Base-by-base conservation (phyloP, 2,797 vertebrate genomes). In the Parambassis ranga region DNA sequence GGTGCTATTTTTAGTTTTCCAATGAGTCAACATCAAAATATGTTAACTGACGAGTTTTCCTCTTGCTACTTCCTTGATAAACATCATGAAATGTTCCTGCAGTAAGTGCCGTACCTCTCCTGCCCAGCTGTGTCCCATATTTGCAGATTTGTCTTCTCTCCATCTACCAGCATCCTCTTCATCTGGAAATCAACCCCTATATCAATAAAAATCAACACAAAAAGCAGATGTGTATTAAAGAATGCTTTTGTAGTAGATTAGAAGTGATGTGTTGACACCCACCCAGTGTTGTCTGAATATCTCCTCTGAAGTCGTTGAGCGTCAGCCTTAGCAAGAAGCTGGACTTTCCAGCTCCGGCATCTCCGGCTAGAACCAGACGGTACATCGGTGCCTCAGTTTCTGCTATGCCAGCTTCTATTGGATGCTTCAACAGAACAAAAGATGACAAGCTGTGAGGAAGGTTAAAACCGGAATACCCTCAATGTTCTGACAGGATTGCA, bases 71-170 rank as follows among this genome's bases (percentile, higher is more conserved):
- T 41, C 32, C n/a, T 49, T 20, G 30, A 19, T 14, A 26, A 35
- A 32, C 1, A 2, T 2, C 5, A 16, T 16, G 7, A 35, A 28
- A 28, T 4, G 10, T 10, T 28, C 15, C 26, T 10, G 3, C 1
- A 18, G 18, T 24, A 3, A 16, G 22, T 3, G 15, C 11, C 13
- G 1, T 71, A 93, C 90, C 91, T 92, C 79, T 95, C 92, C 75
- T 94, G 92, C 3, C 93, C 88, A 0, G 92, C 92, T 8, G 91
- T 94, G 82, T 94, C 93, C 92, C 92, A 94, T 32, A 92, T 94
- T 84, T 93, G 93, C 35, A 93, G 74, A 0, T 56, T 90, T 0
- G 90, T 92, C 72, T 79, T 89, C 42, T 94, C 89, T 30, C 92
- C 86, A 8, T 95, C 92, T 42, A 93, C 93, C 6, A 92, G 65